Base-by-base conservation (phyloP, 2,113 vertebrate species). In the Oncorhynchus mykiss region DNA sequence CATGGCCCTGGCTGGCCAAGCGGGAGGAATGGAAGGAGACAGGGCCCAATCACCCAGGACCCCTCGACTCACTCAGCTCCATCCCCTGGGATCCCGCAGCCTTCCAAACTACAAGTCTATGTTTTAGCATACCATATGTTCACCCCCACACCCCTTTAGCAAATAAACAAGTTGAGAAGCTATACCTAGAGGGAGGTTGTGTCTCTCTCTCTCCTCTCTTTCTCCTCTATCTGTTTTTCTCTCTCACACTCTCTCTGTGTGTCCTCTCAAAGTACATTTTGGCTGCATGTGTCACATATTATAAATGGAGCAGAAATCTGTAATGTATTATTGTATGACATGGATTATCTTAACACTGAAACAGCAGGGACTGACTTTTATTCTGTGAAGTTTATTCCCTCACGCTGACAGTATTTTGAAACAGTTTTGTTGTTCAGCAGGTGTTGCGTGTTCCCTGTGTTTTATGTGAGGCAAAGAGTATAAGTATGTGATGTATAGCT, bases 81-180 rank as follows among this genome's bases (percentile, higher is more conserved):
- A 84, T 88, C 89, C 92, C 91, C 90, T 72, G 81, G 90, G 91
- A 86, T 86, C 87, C 87, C 86, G 85, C 48, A 88, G 91, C 88
- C 89, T 92, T 87, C 83, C 84, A 54, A 82, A 93, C 92, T 92
- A 94, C 92, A 94, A 94, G 93, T 91, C 91, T 88, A 79, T 91
- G 88, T 92, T 93, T 94, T 93, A 94, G 90, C 90, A 89, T 88
- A 92, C 92, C 93, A 94, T 94, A 94, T 94, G 93, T 94, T 93
- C 90, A 79, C 79, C 85, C 39, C 24, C 54, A 72, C 27, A 75
- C 75, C 77, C 78, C 73, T 80, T 86, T 87, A 89, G 85, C 88
- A 92, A 90, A 93, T 93, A 94, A 93, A 93, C 90, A 93, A 91
- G 90, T 92, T 78, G 89, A 91, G 91, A 93, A 93, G 92, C 90